Evolutionary conservation across 2,888 invertebrate species (phyloP).

Genomic region (Volucella zonaria): DNA sequence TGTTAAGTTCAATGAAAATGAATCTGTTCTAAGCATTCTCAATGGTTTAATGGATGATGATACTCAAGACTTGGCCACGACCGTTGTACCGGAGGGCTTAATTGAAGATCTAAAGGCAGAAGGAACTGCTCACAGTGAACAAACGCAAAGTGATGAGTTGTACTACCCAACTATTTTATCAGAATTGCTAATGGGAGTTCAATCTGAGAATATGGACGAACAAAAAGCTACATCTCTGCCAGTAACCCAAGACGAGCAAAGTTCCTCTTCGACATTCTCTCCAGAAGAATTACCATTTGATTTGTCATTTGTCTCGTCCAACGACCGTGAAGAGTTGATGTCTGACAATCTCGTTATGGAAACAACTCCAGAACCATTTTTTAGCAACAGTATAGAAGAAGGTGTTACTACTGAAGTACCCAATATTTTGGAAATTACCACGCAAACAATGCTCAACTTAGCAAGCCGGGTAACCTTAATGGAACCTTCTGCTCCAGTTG

Average conservation of each 20-base stretch:
- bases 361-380: conserved; percentile 76
- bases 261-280: conserved; percentile 74
- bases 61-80: conserved; percentile 77
- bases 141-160: conserved; percentile 35
- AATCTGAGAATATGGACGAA: conserved; percentile 48
- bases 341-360: conserved; percentile 80
- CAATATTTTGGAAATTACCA: conserved; percentile 80
- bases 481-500: conserved; percentile 82
- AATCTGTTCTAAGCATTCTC: conserved; percentile 80
- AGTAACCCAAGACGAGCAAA: conserved; percentile 18
- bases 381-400: conserved; percentile 42
- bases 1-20: conserved; percentile 78
- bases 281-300: conserved; percentile 80
- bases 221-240: conserved; percentile 60
- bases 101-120: conserved; percentile 70
- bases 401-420: conserved; percentile 78
- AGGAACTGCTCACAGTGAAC: conserved; percentile 54
- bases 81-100: conserved; percentile 75
- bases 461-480: conserved; percentile 83
- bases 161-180: conserved; percentile 67
- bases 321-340: conserved; percentile 77
- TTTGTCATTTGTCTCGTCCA: conserved; percentile 75
- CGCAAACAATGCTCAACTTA: conserved; percentile 81
- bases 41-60: conserved; percentile 79
- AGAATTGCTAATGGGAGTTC: conserved; percentile 48